Base-by-base conservation (phyloP, 2,797 vertebrate species). In the Sebastes itinus region DNA sequence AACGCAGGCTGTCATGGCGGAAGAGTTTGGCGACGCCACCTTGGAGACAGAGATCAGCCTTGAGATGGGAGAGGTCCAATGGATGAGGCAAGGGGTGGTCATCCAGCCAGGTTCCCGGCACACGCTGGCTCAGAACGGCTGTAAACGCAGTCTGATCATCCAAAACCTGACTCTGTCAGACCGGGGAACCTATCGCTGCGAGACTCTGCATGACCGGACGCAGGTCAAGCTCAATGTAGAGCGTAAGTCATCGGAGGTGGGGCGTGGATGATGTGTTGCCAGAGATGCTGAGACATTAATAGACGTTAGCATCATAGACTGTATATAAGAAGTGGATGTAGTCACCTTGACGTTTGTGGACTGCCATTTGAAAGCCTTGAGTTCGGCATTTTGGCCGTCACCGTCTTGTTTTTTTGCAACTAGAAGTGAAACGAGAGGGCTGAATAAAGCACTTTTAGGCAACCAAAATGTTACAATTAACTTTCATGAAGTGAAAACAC, bases 161-260 rank as follows among this genome's bases (percentile, higher is more conserved):
- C 85, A 14, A 7, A 92, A 95, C 28, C 90, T 98, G 1, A 63
- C 82, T 22, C 93, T 96, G 5, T 93, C 96, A 0, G 98, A 99
- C 49, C 96, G 97, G 1, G 98, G 98, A 55, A 97, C 96, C 18
- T 99, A 99, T 81, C 96, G 97, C 87, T 99, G 98, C 0, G 98
- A 99, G 92, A 98, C 97, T 20, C 96, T 97, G 6, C 97, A 99
- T 0, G 98, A 99, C 92, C 92, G 96, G 68, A 97, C 97, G 0
- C 96, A 98, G 88, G 97, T 97, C 67, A 97, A 95, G 56, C 96
- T 99, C 82, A 97, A 95, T 0, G 97, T 99, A 59, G 97, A 97
- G 81, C 96, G 98, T 99, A 93, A 98, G 97, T 96, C 73, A 16
- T 18, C 5, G 1, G 5, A 35, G n/a, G 8, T 42, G 14, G 38